phyloP scores from a whole-genome alignment of 2,888 invertebrate genomes.

The Monoplex corrugatus region DNA sequence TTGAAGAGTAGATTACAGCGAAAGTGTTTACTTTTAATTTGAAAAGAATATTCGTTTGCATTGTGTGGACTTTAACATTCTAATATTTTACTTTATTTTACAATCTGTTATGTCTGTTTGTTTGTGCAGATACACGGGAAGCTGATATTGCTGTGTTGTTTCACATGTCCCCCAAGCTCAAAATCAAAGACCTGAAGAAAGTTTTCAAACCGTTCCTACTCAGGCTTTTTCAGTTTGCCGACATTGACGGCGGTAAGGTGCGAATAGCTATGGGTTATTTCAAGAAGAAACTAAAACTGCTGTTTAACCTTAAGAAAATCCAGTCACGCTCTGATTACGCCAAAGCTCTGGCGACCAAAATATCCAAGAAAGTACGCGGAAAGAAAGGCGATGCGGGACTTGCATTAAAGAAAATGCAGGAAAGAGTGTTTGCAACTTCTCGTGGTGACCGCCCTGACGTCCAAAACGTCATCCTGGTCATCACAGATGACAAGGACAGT shows the following conservation, averaged over 20 bases:
- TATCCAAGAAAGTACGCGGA: conserved; percentile 52
- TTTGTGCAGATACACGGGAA: conserved; percentile 48
- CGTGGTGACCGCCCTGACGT: conserved; percentile 61
- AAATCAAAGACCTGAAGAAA: conserved; percentile 61
- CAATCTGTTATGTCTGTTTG: too few relatives aligned
- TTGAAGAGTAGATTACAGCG: too few relatives aligned
- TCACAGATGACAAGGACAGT: conserved; percentile 69
- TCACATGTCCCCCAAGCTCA: conserved; percentile 63
- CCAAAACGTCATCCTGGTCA: conserved; percentile 68
- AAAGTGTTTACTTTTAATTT: too few relatives aligned
- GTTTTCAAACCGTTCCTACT: conserved; percentile 62
- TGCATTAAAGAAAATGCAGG: conserved; percentile 58
- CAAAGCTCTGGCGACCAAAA: conserved; percentile 57
- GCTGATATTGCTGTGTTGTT: conserved; percentile 68
- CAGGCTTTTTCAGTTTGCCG: conserved; percentile 62
- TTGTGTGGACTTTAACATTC: too few relatives aligned
- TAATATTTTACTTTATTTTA: too few relatives aligned
- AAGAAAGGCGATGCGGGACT: conserved; percentile 55
- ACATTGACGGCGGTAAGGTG: conserved; percentile 62
- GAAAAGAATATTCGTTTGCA: too few relatives aligned
- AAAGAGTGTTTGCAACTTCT: conserved; percentile 55
- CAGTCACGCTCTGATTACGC: conserved; percentile 57
- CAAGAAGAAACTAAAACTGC: conserved; percentile 69
- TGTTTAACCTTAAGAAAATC: conserved; percentile 63
- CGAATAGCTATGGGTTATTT: conserved; percentile 77